Conservation (phyloP, 2,113 vertebrate genomes). For the Trachemys scripta region DNA sequence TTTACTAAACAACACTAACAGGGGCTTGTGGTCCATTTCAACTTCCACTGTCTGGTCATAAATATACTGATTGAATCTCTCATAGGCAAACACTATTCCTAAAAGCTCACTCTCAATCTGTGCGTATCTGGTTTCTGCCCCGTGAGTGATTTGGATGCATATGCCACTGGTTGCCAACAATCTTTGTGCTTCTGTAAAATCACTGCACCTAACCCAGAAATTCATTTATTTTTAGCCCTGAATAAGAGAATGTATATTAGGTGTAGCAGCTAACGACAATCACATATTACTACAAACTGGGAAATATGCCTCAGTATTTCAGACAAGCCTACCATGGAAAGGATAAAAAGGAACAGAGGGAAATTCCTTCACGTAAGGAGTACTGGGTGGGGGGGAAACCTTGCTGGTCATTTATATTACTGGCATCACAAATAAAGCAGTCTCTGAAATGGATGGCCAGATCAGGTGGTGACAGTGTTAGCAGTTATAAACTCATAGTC, state of each 20-base stretch:
- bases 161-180: no score
- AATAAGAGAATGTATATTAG: neutral
- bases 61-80: no score
- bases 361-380: slow-evolving; percentile 55
- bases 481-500: slow-evolving; percentile 52
- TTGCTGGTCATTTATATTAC: slow-evolving; percentile 41
- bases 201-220: neutral
- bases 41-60: no score
- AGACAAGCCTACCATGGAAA: neutral
- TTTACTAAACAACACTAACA: no score
- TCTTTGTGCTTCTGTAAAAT: no score
- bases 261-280: neutral
- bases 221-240: neutral
- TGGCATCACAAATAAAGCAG: slow-evolving; percentile 48
- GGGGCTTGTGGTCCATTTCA: no score
- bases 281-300: neutral
- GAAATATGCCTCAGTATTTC: slow-evolving; percentile 3
- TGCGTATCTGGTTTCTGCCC: no score
- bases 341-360: neutral
- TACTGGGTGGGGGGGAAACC: slow-evolving; percentile 22
- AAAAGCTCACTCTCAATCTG: no score
- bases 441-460: slow-evolving; percentile 25
- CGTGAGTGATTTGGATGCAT: no score
- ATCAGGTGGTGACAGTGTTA: slow-evolving; percentile 52
- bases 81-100: no score